Evolutionary conservation across 2,797 vertebrate species (phyloP).

Genomic region (Neoniphon sammara): DNA sequence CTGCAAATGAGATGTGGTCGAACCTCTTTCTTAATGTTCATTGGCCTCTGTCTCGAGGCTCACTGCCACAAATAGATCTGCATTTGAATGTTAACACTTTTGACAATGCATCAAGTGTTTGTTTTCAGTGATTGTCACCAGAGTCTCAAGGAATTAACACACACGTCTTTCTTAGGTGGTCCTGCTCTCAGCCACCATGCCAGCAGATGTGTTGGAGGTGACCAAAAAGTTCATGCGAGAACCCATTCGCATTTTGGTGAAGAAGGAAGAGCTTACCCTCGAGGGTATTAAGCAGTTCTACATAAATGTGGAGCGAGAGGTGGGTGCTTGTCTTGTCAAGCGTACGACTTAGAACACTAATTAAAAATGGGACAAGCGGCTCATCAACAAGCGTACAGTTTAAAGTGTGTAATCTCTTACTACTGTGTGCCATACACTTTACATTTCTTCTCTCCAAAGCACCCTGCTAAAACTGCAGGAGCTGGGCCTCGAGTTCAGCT

Average conservation of each 20-base stretch:
- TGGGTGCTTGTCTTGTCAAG: constrained; percentile 57
- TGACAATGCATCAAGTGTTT: background rate
- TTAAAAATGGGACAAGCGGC: no score
- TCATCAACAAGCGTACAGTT: background rate
- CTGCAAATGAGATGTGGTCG: constrained; percentile 83
- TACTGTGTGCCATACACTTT: background rate
- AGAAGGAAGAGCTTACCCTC: constrained; percentile 98
- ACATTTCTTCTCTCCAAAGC: constrained; percentile 88
- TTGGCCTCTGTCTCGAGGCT: constrained; percentile 88
- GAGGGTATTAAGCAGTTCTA: constrained; percentile 99
- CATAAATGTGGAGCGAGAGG: constrained; percentile 98
- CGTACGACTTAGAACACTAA: no score
- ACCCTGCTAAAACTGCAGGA: constrained; percentile 90
- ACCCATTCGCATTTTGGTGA: constrained; percentile 97
- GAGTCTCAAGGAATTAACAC: background rate
- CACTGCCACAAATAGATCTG: constrained; percentile 83
- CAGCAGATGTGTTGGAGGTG: constrained; percentile 97
- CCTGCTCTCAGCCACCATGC: constrained; percentile 97
- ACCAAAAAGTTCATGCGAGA: constrained; percentile 99
- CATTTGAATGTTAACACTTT: background rate
- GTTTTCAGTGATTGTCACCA: rapidly evolving
- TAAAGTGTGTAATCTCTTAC: background rate
- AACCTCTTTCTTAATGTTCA: constrained; percentile 99
- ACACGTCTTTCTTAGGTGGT: constrained; percentile 86
- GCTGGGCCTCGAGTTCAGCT: constrained; percentile 79